Percentiles rank a stretch among this genome's conserved stretches.
Evolutionary conservation across 2,888 invertebrate genomes (phyloP).

Genomic region (Danaus chrysippus): DNA sequence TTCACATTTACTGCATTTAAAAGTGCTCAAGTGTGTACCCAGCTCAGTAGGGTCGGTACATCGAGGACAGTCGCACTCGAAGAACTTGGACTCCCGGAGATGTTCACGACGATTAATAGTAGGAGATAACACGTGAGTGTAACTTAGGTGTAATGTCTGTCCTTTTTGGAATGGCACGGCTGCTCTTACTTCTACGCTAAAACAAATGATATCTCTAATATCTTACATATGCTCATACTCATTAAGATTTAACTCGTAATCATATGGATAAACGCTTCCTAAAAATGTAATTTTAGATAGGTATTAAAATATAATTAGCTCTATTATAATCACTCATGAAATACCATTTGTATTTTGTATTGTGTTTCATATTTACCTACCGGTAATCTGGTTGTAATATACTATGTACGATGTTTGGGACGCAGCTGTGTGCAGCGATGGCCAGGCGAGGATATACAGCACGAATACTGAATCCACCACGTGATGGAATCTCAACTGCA

Average conservation of each 20-base stretch:
- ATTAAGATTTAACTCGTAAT: slow-evolving; percentile 11
- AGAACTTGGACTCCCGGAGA: slow-evolving; percentile 87
- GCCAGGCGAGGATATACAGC: slow-evolving; percentile 88
- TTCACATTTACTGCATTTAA: slow-evolving; percentile 88
- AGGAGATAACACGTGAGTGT: slow-evolving; percentile 86
- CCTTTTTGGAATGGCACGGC: slow-evolving; percentile 82
- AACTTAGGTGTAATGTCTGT: slow-evolving; percentile 84
- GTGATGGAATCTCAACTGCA: slow-evolving; percentile 85
- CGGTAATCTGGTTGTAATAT: slow-evolving; percentile 73
- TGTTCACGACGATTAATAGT: slow-evolving; percentile 84
- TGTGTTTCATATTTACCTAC: slow-evolving; percentile 52
- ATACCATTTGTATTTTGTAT: background rate
- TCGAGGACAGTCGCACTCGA: slow-evolving; percentile 85
- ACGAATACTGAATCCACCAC: slow-evolving; percentile 82
- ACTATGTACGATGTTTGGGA: slow-evolving; percentile 89
- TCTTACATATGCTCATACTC: too few species aligned
- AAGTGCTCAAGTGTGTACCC: slow-evolving; percentile 86
- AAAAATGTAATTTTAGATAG: too few species aligned
- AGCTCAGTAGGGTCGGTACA: slow-evolving; percentile 90
- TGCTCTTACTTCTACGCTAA: slow-evolving; percentile 84
- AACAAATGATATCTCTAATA: background rate
- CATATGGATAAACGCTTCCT: background rate
- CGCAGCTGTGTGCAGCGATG: slow-evolving; percentile 89
- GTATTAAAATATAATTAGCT: too few species aligned
- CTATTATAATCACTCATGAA: too few species aligned